Evolutionary conservation across 2,113 vertebrate species (phyloP).

Genomic region (Archilochus colubris): DNA sequence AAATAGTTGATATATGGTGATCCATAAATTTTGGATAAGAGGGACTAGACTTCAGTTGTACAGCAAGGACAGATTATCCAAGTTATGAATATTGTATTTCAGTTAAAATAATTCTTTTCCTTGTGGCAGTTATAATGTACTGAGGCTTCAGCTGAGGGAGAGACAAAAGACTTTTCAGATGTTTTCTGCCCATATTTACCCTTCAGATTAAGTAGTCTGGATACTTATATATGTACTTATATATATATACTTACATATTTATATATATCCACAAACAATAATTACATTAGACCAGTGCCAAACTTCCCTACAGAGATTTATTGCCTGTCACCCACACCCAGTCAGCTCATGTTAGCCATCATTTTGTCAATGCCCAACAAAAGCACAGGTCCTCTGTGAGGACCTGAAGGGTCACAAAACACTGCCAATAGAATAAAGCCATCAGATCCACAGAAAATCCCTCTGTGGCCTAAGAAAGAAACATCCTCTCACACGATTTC

Average conservation of each 20-base stretch:
- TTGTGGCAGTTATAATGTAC: neutral
- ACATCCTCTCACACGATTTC: neutral
- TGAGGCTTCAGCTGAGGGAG: neutral
- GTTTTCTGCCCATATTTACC: fast-evolving
- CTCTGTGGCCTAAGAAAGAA: neutral
- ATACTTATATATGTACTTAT: neutral
- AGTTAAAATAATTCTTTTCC: neutral
- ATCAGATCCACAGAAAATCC: neutral
- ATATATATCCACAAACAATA: neutral
- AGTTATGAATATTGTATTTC: neutral
- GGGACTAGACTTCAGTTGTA: neutral
- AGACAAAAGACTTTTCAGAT: neutral
- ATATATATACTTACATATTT: neutral
- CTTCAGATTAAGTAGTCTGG: neutral
- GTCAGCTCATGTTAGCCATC: neutral
- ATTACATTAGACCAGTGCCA: neutral
- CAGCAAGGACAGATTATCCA: neutral
- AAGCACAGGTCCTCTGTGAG: neutral
- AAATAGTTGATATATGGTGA: neutral
- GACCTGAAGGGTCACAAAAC: neutral
- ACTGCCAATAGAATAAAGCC: neutral
- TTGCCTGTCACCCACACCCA: neutral
- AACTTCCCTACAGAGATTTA: neutral
- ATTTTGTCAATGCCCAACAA: neutral
- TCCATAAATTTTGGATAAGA: neutral